Evolutionary conservation across 2,888 invertebrate species (phyloP).

Genomic region (Thymelicus sylvestris): DNA sequence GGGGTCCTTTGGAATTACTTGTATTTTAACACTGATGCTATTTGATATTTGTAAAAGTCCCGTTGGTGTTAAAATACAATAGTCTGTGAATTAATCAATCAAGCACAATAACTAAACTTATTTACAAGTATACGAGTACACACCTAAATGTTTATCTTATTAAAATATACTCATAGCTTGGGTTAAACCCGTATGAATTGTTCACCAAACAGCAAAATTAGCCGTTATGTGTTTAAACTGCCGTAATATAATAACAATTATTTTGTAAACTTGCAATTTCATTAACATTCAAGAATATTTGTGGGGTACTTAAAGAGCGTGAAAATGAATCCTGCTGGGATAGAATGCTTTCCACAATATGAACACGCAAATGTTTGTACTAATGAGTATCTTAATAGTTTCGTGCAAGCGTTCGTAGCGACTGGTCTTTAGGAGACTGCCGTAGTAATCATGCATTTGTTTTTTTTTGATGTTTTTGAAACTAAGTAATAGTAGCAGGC

Average conservation of each 20-base stretch:
- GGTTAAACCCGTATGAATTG: not conserved
- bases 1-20: too few species aligned
- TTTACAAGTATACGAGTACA: not conserved
- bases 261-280: slow-evolving; percentile 21
- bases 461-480: too few species aligned
- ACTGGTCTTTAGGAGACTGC: not conserved
- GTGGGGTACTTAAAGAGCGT: slow-evolving; percentile 17
- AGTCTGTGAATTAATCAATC: too few species aligned
- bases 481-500: too few species aligned
- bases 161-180: not conserved
- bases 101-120: too few species aligned
- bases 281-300: slow-evolving; percentile 24
- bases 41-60: too few species aligned
- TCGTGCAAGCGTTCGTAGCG: not conserved
- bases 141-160: not conserved
- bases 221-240: slow-evolving; percentile 5
- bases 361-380: slow-evolving; percentile 9
- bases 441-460: too few species aligned
- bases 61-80: too few species aligned
- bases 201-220: slow-evolving; percentile 16
- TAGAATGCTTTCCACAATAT: slow-evolving; percentile 5
- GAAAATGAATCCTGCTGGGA: slow-evolving; percentile 18
- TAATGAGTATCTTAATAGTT: slow-evolving; percentile 17
- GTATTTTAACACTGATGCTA: too few species aligned
- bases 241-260: slow-evolving; percentile 7